phyloP scores from a whole-genome alignment of 2,888 invertebrate species.

The Ecdyonurus torrentis region DNA sequence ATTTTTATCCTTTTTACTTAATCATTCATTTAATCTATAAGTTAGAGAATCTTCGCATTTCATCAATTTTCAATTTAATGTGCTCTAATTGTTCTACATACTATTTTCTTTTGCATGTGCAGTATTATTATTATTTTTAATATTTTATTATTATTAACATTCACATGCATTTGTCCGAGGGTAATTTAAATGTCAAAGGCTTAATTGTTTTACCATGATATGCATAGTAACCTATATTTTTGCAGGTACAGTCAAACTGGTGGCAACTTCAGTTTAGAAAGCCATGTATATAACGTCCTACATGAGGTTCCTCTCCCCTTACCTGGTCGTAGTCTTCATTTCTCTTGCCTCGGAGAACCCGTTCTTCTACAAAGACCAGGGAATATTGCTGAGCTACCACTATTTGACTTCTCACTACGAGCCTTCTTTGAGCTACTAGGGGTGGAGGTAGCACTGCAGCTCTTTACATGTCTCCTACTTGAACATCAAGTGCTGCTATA shows the following conservation, averaged over 20 bases:
- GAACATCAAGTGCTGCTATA: constrained; percentile 94
- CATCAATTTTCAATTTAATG: no score
- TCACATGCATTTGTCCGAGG: no score
- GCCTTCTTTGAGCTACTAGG: constrained; percentile 78
- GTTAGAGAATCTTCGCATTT: no score
- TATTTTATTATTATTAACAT: no score
- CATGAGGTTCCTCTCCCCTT: constrained; percentile 86
- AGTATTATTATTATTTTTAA: no score
- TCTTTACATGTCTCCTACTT: constrained; percentile 86
- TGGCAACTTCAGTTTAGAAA: constrained; percentile 62
- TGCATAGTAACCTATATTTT: no score
- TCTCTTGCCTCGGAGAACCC: constrained; percentile 31
- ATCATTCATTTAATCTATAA: no score
- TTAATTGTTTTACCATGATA: no score
- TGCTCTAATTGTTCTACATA: no score
- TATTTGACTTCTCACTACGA: constrained; percentile 83
- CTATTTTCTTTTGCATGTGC: no score
- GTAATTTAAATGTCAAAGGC: no score
- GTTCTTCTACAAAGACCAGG: constrained; percentile 59
- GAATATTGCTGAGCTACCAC: constrained; percentile 68
- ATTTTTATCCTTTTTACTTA: no score
- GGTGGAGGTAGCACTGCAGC: constrained; percentile 78
- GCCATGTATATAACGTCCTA: constrained; percentile 86
- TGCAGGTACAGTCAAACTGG: neutral
- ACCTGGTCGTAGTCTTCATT: constrained; percentile 66